Percentiles rank a stretch among this genome's conserved stretches.
Evolutionary conservation across 1,140 invertebrate species (phyloP).

Genomic region (Drosophila sturtevanti): DNA sequence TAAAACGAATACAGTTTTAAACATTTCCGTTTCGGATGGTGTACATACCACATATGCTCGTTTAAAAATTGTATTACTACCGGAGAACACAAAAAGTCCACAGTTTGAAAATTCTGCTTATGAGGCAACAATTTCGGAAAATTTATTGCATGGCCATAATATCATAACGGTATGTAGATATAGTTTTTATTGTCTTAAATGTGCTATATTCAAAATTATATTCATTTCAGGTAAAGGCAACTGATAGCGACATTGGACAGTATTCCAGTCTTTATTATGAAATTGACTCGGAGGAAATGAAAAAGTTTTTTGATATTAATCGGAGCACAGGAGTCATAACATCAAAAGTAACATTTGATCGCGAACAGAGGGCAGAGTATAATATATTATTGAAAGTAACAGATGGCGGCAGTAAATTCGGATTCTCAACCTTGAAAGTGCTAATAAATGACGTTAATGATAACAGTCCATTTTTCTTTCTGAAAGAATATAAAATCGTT

Average conservation of each 20-base stretch:
- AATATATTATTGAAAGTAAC: constrained; percentile 92
- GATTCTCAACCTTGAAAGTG: constrained; percentile 91
- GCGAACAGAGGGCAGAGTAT: constrained; percentile 89
- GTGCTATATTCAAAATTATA: not conserved
- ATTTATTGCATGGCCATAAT: constrained; percentile 88
- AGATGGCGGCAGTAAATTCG: constrained; percentile 92
- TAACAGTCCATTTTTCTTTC: constrained; percentile 91
- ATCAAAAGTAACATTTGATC: constrained; percentile 89
- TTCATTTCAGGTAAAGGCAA: constrained; percentile 86
- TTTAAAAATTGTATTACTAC: constrained; percentile 90
- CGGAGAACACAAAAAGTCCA: constrained; percentile 91
- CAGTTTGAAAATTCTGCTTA: constrained; percentile 89
- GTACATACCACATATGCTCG: constrained; percentile 93
- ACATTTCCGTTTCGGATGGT: constrained; percentile 95
- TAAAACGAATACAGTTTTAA: constrained; percentile 86
- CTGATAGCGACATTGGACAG: constrained; percentile 91
- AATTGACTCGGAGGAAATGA: constrained; percentile 90
- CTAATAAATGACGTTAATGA: constrained; percentile 94
- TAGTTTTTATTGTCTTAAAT: not conserved
- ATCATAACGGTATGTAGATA: constrained; percentile 46
- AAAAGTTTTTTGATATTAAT: constrained; percentile 91
- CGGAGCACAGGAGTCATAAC: constrained; percentile 90
- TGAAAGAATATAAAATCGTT: constrained; percentile 91
- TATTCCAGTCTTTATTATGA: constrained; percentile 91
- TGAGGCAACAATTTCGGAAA: constrained; percentile 91